phyloP scores from a whole-genome alignment of 2,888 invertebrate species.

The Amaurobius ferox region DNA sequence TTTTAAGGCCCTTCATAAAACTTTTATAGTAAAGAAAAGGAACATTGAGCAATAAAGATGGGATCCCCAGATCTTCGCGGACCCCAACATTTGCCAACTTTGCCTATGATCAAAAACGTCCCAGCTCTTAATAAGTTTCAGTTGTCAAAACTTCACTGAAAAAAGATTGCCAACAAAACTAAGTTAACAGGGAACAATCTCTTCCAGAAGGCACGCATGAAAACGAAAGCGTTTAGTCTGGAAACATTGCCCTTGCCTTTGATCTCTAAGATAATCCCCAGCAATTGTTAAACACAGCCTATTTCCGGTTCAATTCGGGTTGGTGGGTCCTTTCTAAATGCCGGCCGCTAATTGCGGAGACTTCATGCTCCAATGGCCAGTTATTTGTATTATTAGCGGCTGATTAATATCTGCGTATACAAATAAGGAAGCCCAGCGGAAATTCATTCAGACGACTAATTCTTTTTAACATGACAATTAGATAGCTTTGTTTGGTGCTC shows the following conservation, averaged over 20 bases:
- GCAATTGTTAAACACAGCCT: neutral
- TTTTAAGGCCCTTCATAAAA: too few relatives aligned
- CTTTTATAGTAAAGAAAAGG: too few relatives aligned
- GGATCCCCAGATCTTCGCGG: too few relatives aligned
- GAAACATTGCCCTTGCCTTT: neutral
- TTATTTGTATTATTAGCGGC: neutral
- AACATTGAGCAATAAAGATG: too few relatives aligned
- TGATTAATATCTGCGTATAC: conserved; percentile 8
- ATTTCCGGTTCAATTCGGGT: conserved; percentile 4
- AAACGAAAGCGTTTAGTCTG: too few relatives aligned
- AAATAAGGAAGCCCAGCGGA: conserved; percentile 4
- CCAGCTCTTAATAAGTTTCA: too few relatives aligned
- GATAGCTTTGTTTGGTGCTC: neutral
- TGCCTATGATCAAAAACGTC: too few relatives aligned
- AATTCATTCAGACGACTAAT: neutral
- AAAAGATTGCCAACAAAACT: too few relatives aligned
- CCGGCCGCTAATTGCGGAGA: neutral
- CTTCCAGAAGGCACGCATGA: too few relatives aligned
- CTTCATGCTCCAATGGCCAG: neutral
- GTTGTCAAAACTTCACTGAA: too few relatives aligned
- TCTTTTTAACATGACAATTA: neutral
- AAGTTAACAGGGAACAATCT: too few relatives aligned
- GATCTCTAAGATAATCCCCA: neutral
- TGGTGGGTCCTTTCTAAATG: neutral
- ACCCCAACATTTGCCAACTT: too few relatives aligned